These are phyloP conservation scores for Omphaloscelis lunosa DNA, from an alignment of 2,888 invertebrate species.

Conservation along the genomic window DNA sequence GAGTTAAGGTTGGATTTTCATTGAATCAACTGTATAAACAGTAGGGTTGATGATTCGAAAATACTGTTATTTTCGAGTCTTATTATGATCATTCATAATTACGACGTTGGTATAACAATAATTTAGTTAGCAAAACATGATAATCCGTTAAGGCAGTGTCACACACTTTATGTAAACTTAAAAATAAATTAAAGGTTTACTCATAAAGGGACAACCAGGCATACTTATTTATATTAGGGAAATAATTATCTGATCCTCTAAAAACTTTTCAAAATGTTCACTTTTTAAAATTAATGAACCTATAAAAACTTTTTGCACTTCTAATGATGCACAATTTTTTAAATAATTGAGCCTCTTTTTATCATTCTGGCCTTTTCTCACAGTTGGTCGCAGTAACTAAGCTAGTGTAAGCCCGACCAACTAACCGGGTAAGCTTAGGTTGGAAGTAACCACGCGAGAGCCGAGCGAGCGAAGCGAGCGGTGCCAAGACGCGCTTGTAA, in stretches of 20 bases:
- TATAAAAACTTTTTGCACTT: not conserved
- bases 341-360: too few species aligned
- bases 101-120: conserved; percentile 43
- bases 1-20: conserved; percentile 3
- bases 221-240: not conserved
- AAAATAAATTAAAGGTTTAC: not conserved
- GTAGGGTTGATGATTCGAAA: too few species aligned
- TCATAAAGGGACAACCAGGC: not conserved
- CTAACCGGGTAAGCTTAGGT: too few species aligned
- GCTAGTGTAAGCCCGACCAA: too few species aligned
- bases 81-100: conserved; percentile 54
- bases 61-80: conserved; percentile 26
- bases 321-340: not conserved
- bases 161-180: not conserved
- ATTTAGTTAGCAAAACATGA: conserved; percentile 53
- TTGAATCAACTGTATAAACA: not conserved
- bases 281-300: too few species aligned
- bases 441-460: not conserved
- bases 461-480: not conserved
- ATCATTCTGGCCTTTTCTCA: too few species aligned
- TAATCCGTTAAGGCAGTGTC: conserved; percentile 50
- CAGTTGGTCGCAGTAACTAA: too few species aligned
- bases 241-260: not conserved
- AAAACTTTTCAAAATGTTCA: not conserved
- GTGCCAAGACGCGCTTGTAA: not conserved